phyloP scores from a whole-genome alignment of 2,113 vertebrate species.

The Indri indri region DNA sequence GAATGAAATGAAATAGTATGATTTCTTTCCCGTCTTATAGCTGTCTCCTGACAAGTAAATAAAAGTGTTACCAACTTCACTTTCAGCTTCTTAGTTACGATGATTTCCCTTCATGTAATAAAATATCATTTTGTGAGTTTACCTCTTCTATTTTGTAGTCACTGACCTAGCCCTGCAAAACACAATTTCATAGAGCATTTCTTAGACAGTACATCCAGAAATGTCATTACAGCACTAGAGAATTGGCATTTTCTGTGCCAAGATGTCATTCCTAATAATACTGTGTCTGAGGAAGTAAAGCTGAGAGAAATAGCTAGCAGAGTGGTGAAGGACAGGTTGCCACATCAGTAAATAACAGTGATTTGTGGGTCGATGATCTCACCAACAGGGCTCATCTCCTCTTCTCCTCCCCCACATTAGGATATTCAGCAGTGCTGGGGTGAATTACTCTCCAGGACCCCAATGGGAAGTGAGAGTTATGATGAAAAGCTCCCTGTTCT shows the following conservation, averaged over 20 bases:
- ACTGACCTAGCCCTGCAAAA: neutral
- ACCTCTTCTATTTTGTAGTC: slow-evolving; percentile 44
- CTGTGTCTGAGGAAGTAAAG: slow-evolving; percentile 39
- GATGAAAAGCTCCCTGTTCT: neutral
- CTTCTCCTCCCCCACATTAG: neutral
- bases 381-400: neutral
- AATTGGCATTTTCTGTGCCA: slow-evolving; percentile 54
- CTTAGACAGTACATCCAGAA: slow-evolving; percentile 51
- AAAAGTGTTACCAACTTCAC: slow-evolving; percentile 14
- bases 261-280: slow-evolving; percentile 69
- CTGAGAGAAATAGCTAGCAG: slow-evolving; percentile 9
- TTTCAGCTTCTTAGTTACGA: slow-evolving; percentile 32
- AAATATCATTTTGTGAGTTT: slow-evolving; percentile 38
- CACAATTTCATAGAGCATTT: slow-evolving; percentile 56
- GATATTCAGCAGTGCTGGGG: neutral
- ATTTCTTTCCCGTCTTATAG: neutral
- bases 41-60: neutral
- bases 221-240: slow-evolving; percentile 48
- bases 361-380: slow-evolving; percentile 31
- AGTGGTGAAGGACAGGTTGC: slow-evolving; percentile 27
- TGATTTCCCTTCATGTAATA: slow-evolving; percentile 41
- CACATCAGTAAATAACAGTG: slow-evolving; percentile 58
- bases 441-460: neutral
- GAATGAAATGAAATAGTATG: neutral
- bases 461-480: neutral